phyloP scores from a whole-genome alignment of 1,140 invertebrate species.

The Bombus consobrinus region DNA sequence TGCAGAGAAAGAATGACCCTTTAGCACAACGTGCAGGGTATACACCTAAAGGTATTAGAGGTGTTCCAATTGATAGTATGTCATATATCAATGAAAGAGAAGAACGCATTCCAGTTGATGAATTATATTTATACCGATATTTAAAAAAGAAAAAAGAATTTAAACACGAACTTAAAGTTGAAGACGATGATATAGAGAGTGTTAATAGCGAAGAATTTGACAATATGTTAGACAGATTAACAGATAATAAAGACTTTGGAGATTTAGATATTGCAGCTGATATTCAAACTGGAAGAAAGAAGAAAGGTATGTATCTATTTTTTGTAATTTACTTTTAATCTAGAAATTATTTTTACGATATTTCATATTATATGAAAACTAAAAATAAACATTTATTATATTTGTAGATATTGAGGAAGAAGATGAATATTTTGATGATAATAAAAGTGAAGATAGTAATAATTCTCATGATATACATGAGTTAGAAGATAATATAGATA shows the following conservation, averaged over 20 bases:
- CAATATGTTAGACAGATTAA: conserved; percentile 88
- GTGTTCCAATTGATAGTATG: conserved; percentile 87
- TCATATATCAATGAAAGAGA: conserved; percentile 88
- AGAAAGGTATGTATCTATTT: conserved; percentile 65
- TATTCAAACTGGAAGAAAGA: conserved; percentile 76
- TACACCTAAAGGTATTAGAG: conserved; percentile 85
- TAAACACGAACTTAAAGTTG: conserved; percentile 68
- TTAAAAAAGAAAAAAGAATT: conserved; percentile 74
- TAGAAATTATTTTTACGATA: not conserved
- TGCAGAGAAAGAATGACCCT: conserved; percentile 75
- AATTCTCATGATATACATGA: conserved; percentile 75
- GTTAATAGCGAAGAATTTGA: conserved; percentile 96
- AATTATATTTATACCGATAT: conserved; percentile 90
- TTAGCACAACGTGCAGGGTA: conserved; percentile 84
- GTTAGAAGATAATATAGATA: conserved; percentile 69
- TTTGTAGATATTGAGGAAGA: conserved; percentile 49
- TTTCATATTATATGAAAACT: too few species aligned
- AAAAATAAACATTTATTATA: conserved; percentile 12
- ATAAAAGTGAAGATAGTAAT: conserved; percentile 77
- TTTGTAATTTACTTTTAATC: conserved; percentile 3
- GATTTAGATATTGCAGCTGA: conserved; percentile 84
- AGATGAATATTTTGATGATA: conserved; percentile 70
- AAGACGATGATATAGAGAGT: conserved; percentile 87
- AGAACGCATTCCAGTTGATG: conserved; percentile 90
- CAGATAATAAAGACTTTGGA: conserved; percentile 84